phyloP scores from a whole-genome alignment of 2,113 vertebrate species.

The Gambusia holbrooki region DNA sequence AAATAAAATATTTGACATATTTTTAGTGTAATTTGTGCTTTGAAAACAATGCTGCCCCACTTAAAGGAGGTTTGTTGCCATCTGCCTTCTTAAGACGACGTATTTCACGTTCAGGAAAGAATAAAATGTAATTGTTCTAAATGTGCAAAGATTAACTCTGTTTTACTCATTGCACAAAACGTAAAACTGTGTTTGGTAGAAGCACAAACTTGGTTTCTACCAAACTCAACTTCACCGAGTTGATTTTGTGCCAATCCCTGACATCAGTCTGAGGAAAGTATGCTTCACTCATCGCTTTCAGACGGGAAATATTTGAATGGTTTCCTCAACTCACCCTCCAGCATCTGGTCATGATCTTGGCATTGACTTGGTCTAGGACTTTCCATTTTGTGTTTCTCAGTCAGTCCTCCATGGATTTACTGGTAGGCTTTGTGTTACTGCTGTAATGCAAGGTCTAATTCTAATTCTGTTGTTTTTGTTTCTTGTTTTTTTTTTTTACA shows the following conservation, averaged over 20 bases:
- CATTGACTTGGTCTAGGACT: background rate
- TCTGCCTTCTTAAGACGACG: background rate
- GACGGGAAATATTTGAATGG: background rate
- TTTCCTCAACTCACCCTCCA: background rate
- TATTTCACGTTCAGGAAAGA: too few species aligned
- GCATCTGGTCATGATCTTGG: background rate
- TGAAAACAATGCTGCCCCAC: background rate
- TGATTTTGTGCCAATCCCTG: background rate
- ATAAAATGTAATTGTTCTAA: too few species aligned
- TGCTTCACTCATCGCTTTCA: background rate
- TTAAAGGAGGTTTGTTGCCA: background rate
- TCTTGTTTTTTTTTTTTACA: background rate
- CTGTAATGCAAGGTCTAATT: background rate
- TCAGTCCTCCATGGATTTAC: background rate
- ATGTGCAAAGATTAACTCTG: too few species aligned
- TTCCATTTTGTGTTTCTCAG: background rate
- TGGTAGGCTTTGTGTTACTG: background rate
- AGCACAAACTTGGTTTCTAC: too few species aligned
- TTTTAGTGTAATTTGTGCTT: background rate
- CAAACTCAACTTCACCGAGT: too few species aligned
- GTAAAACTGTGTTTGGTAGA: too few species aligned
- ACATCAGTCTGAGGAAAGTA: background rate
- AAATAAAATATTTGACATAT: background rate
- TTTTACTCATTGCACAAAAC: too few species aligned
- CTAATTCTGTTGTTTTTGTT: background rate